phyloP scores from a whole-genome alignment of 2,113 vertebrate genomes.

The Talpa occidentalis region DNA sequence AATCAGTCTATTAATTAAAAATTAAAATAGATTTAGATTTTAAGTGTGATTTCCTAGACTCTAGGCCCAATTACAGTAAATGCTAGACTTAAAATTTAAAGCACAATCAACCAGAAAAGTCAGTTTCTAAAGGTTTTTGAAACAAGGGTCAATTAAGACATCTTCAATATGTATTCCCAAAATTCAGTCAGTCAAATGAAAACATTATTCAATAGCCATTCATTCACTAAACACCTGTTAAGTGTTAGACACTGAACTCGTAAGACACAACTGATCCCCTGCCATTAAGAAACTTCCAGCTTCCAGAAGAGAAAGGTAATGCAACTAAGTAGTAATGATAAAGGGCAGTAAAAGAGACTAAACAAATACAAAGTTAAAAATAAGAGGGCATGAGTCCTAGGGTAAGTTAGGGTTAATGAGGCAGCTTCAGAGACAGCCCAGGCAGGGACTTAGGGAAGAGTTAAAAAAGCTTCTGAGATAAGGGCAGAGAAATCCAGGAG shows the following conservation, averaged over 20 bases:
- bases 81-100: background rate
- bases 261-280: background rate
- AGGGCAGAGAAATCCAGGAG: background rate
- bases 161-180: background rate
- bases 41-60: constrained; percentile 33
- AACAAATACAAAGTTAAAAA: background rate
- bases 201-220: background rate
- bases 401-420: background rate
- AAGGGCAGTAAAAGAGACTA: background rate
- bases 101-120: background rate
- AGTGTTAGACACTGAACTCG: background rate
- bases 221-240: background rate
- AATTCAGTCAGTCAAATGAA: constrained; percentile 31
- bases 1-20: background rate
- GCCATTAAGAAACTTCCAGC: background rate
- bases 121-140: background rate
- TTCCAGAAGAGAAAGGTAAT: background rate
- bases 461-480: too few relatives aligned
- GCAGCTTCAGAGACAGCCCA: too few relatives aligned
- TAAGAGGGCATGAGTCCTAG: background rate
- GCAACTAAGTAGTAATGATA: background rate
- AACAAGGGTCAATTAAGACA: background rate
- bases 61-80: background rate
- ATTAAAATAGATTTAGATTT: constrained; percentile 40
- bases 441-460: too few relatives aligned